A percentile compares a stretch with the other conserved stretches of the same genome.
phyloP scores from a whole-genome alignment of 2,888 invertebrate genomes.

The Cephus runcator region DNA sequence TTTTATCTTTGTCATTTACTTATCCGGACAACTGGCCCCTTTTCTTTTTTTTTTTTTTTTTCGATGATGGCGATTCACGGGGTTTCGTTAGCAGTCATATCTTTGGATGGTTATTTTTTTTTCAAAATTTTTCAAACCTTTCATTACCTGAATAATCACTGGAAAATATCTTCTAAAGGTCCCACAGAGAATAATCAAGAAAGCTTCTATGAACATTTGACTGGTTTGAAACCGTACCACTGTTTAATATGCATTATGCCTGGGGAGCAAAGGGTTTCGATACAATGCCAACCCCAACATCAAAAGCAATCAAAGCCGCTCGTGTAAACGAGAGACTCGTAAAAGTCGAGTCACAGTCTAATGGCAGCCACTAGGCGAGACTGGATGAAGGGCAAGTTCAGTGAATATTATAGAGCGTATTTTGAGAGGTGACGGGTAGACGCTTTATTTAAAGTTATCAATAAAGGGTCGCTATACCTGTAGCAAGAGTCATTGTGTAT shows the following conservation, averaged over 20 bases:
- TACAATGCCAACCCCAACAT: neutral
- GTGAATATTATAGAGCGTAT: constrained; percentile 3
- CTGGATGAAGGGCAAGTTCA: neutral
- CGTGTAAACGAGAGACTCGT: constrained; percentile 16
- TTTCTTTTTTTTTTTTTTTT: neutral
- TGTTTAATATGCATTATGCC: neutral
- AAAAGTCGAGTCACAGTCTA: constrained; percentile 12
- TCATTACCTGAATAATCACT: neutral
- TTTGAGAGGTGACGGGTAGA: constrained; percentile 3
- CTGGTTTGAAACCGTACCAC: neutral
- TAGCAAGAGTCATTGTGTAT: neutral
- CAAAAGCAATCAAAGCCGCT: constrained; percentile 12
- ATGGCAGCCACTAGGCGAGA: neutral
- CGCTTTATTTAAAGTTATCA: constrained; percentile 1
- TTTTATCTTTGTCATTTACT: neutral
- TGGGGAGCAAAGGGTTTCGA: neutral
- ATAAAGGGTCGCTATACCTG: neutral
- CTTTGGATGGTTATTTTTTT: neutral
- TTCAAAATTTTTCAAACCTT: neutral
- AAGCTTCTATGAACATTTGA: neutral
- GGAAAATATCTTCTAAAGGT: neutral
- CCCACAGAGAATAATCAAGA: neutral
- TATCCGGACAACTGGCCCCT: neutral
- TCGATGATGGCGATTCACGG: neutral
- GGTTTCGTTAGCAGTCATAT: neutral